Percentiles rank a stretch among this genome's conserved stretches.
phyloP scores from a whole-genome alignment of 2,888 invertebrate species.

The Meta bourneti region DNA sequence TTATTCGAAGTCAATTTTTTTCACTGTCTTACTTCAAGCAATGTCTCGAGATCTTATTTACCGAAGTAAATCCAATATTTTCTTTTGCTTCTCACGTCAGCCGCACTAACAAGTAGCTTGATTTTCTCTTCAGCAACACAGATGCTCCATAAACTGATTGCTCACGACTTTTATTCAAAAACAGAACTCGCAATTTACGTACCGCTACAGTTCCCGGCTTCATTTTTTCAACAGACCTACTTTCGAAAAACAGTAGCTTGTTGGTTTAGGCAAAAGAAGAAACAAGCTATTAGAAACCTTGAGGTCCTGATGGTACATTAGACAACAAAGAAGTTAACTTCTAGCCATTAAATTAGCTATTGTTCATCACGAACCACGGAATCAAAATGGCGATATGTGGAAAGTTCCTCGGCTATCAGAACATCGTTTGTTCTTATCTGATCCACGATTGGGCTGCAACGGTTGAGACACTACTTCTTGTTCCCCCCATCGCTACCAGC shows the following conservation, averaged over 20 bases:
- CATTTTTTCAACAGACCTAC: slow-evolving; percentile 33
- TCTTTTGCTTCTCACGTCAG: too few relatives aligned
- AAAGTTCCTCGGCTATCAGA: slow-evolving; percentile 67
- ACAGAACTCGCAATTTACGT: too few relatives aligned
- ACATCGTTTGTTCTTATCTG: slow-evolving; percentile 72
- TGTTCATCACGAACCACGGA: slow-evolving; percentile 54
- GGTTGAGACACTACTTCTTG: slow-evolving; percentile 36
- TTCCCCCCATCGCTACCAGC: slow-evolving; percentile 22
- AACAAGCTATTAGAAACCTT: slow-evolving; percentile 39
- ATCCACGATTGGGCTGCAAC: slow-evolving; percentile 66
- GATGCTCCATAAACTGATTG: too few relatives aligned
- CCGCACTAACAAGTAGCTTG: too few relatives aligned
- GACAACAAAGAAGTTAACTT: slow-evolving; percentile 65
- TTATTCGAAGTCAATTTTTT: too few relatives aligned
- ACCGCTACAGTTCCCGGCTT: background rate
- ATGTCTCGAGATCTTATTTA: too few relatives aligned
- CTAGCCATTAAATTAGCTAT: slow-evolving; percentile 74
- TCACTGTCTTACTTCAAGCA: too few relatives aligned
- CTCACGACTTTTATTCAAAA: too few relatives aligned
- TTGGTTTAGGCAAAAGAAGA: slow-evolving; percentile 17
- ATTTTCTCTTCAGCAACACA: too few relatives aligned
- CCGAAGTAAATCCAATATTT: too few relatives aligned
- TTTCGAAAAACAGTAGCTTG: slow-evolving; percentile 53
- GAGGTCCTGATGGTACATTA: slow-evolving; percentile 43
- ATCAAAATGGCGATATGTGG: slow-evolving; percentile 41